Evolutionary conservation across 2,797 vertebrate genomes (phyloP).

Genomic region (Phalanger gymnotis): DNA sequence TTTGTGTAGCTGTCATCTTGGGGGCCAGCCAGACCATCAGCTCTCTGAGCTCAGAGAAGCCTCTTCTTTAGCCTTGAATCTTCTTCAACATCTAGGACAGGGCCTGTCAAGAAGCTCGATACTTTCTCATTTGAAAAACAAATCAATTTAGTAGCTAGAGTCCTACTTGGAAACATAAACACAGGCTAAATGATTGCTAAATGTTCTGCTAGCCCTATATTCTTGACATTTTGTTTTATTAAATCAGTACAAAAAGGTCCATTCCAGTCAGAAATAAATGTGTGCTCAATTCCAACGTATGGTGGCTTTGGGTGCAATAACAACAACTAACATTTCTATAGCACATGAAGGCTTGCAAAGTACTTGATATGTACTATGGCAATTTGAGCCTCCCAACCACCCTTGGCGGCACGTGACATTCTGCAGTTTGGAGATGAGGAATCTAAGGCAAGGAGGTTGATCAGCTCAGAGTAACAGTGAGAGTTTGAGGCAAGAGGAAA

Average conservation of each 20-base stretch:
- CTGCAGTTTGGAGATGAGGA: neutral
- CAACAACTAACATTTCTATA: neutral
- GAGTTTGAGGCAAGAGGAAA: neutral
- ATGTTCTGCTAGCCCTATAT: neutral
- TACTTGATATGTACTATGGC: neutral
- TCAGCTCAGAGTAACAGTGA: neutral
- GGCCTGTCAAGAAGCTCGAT: neutral
- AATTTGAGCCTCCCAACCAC: neutral
- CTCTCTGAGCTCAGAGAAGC: neutral
- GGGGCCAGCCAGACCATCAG: neutral
- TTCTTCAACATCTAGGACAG: neutral
- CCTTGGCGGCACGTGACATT: neutral
- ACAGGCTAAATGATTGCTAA: neutral
- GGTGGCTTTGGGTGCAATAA: neutral
- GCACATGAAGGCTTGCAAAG: neutral
- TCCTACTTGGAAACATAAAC: neutral
- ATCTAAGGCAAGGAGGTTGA: constrained; percentile 26
- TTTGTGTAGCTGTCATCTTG: neutral
- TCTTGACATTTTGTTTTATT: neutral
- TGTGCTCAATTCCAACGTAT: neutral
- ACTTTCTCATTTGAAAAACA: neutral
- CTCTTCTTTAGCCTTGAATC: neutral
- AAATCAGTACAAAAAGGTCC: neutral
- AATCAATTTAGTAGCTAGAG: neutral
- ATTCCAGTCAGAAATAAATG: neutral